Evolutionary conservation across 2,797 vertebrate genomes (phyloP).

Genomic region (Chrysocyon brachyurus): DNA sequence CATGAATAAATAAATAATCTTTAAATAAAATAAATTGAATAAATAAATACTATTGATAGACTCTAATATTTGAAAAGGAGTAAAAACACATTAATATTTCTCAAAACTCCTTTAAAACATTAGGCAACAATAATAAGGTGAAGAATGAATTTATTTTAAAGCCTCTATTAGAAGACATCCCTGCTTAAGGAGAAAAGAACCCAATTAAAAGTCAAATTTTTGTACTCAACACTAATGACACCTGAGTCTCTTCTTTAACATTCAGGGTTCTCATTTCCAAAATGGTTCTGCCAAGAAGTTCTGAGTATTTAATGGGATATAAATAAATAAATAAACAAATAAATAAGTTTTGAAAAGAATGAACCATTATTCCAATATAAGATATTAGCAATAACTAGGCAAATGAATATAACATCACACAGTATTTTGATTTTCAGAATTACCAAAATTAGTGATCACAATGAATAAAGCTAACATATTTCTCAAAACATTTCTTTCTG

Average conservation of each 20-base stretch:
- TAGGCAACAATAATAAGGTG: constrained; percentile 2
- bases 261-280: not conserved
- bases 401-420: constrained; percentile 21
- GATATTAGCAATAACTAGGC: not conserved
- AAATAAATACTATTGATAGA: constrained; percentile 23
- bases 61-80: constrained; percentile 47
- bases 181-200: constrained; percentile 44
- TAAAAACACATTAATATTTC: constrained; percentile 17
- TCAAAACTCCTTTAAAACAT: constrained; percentile 42
- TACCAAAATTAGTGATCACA: constrained; percentile 34
- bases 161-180: not conserved
- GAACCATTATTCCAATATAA: constrained; percentile 40
- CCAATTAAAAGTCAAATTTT: not conserved
- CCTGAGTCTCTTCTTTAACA: not conserved
- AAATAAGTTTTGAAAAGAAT: constrained; percentile 24
- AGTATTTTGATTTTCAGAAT: constrained; percentile 59
- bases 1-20: too few species aligned
- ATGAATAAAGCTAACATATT: constrained; percentile 24
- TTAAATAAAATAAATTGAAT: too few species aligned
- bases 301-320: not conserved
- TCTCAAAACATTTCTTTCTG: constrained; percentile 36
- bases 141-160: not conserved
- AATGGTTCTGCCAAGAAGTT: not conserved
- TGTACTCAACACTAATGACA: not conserved
- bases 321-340: not conserved